A percentile compares a stretch with the other conserved stretches of the same genome.
phyloP scores from a whole-genome alignment of 2,888 invertebrate species.

The Hydraecia micacea region DNA sequence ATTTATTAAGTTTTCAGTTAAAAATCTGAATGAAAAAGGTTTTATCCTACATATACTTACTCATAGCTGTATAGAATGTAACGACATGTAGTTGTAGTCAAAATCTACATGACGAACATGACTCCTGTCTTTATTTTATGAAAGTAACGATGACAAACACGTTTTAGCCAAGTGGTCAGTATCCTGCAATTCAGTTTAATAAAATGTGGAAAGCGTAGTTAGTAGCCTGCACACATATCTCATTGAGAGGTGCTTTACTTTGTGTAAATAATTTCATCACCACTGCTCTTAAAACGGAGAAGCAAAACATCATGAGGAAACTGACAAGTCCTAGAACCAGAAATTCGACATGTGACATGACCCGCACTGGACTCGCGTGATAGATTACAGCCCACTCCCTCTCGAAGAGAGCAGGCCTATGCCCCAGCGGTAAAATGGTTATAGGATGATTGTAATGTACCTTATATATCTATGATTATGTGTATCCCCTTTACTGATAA shows the following conservation, averaged over 20 bases:
- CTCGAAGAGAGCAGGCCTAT: background rate
- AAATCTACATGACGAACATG: background rate
- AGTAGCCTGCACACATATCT: background rate
- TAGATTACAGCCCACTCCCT: background rate
- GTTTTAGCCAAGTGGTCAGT: background rate
- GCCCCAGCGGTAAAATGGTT: background rate
- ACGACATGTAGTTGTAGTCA: background rate
- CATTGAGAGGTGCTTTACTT: background rate
- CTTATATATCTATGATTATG: background rate
- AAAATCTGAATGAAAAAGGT: no score
- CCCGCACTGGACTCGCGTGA: background rate
- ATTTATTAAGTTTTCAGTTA: background rate
- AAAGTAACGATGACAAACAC: background rate
- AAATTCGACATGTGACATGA: background rate
- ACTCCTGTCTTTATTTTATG: background rate
- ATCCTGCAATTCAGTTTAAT: background rate
- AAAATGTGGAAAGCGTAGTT: background rate
- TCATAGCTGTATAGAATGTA: background rate
- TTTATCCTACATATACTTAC: no score
- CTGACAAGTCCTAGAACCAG: background rate
- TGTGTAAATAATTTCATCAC: background rate
- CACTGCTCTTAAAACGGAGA: background rate
- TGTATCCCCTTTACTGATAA: no score
- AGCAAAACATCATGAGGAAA: background rate
- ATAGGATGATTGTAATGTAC: background rate